Evolutionary conservation across 2,888 invertebrate genomes (phyloP), one percentile per base, ranked within the genome.

Genomic region (Ormyrus nitidulus): DNA sequence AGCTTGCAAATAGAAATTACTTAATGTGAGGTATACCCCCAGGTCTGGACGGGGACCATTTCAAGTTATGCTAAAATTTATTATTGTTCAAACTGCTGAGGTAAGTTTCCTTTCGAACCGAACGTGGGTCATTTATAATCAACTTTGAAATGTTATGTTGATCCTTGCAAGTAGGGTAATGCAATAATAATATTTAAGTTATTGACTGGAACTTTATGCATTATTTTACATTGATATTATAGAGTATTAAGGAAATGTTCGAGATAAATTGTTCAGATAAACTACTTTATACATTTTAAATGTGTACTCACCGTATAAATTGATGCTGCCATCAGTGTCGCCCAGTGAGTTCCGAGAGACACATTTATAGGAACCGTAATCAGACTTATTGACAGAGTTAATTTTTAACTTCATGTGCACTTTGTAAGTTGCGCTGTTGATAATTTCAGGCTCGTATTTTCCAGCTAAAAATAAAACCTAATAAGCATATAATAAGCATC

Each of bases 301-400:
- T 34, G 34, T 34, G 2, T 85, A 90, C 92, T 91, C 87, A 92
- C 93, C 89, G 83, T 92, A 92, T 53, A 93, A 89, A 83, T 91
- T 92, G 84, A 93, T 93, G 80, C 90, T 91, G 78, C 93, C 92
- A 83, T 92, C 92, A 7, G 93, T 92, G 82, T 92, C 92, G 49
- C 93, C 93, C 5, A 92, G 87, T 5, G 92, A 91, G 86, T 93
- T 93, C 85, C 92, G 92, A 51, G 92, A 92, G 80, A 92, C 90
- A 86, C 93, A 93, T 86, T 91, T 91, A 86, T 92, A 92, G n/a
- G 91, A 87, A 61, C 91, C 92, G 82, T 90, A 92, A 86, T 92
- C 92, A 10, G 88, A 86, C 61, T 87, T 85, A 49, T 88, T 88
- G 58, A 92, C 91, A 34, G 91, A 90, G 62, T 89, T 88, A 83